Evolutionary conservation across 1,140 invertebrate genomes (phyloP), one percentile per base, ranked within the genome.

Genomic region (Musca vetustissima): DNA sequence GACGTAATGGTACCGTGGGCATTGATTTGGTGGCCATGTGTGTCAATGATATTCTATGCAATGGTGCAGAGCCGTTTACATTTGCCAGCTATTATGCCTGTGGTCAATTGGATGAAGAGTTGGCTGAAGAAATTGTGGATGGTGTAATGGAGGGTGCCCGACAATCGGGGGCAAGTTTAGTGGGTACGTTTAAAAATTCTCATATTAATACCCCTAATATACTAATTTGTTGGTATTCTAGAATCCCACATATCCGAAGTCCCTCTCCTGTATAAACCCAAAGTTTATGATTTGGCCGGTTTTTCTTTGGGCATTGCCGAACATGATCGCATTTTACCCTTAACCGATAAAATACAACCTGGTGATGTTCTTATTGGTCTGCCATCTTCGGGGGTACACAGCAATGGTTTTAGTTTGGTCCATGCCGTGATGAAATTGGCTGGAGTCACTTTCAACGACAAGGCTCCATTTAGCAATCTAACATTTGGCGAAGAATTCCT

Each of bases 11-110:
- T 69, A 93, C 91, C 1, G 90, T 99, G 70, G 97, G 97, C 24
- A 91, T 96, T 72, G 97, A 99, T 85, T 86, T 99, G 66, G 97
- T 99, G 4, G 97, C 97, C n/a, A 99, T 99, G 97, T 98, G 96
- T 82, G 96, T 97, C 4, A 99, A 99, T 85, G 97, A 99, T 83
- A 91, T 99, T 55, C 84, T 99, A 17, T 95, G 93, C 48, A 95
- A 98, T 76, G 96, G 96, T 15, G 97, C 96, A 0, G 91, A 95
- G 73, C 96, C 97, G 0, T 82, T 98, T 1, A 97, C 94, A 71
- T 98, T 99, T 83, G 85, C 98, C 1, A 96, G 98, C 83, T 98
- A 98, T 83, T 98, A 95, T 84, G 94, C 96, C 1, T 94, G 92
- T 78, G 93, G 95, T 8, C 84, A 88, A 68, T 85, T 98, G 52